Percentiles rank a stretch among this genome's conserved stretches.
Conservation (phyloP, 2,113 vertebrate genomes). For the Alectura lathami region DNA sequence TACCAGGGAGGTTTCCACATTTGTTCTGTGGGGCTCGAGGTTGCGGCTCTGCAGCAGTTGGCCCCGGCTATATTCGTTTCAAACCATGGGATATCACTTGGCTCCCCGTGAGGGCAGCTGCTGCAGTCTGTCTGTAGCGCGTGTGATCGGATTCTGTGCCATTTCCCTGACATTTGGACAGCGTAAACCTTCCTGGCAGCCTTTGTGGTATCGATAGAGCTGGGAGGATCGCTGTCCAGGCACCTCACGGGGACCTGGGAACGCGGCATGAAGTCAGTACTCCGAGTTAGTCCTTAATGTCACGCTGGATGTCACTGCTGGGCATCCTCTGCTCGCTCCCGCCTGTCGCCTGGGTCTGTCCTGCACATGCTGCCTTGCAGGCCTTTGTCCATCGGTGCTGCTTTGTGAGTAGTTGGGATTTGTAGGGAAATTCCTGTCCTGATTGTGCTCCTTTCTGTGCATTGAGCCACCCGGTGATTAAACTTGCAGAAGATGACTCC, state of each 20-base stretch:
- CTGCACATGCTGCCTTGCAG: background rate
- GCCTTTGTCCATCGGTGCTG: background rate
- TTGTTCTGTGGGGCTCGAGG: background rate
- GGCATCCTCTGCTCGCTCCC: background rate
- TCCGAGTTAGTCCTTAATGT: background rate
- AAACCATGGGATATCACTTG: constrained; percentile 34
- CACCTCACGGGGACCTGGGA: background rate
- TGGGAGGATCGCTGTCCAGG: background rate
- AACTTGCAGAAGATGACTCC: background rate
- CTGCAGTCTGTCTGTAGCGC: background rate
- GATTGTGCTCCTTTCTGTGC: background rate
- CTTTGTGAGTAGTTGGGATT: background rate
- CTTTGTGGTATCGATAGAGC: background rate
- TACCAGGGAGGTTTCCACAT: background rate
- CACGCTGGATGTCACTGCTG: fast-evolving
- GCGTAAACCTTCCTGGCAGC: constrained; percentile 7
- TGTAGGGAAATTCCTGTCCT: background rate
- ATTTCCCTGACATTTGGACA: constrained; percentile 39
- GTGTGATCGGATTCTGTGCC: constrained; percentile 21
- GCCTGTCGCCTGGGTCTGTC: background rate
- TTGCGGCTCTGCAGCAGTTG: background rate
- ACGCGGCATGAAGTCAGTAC: background rate
- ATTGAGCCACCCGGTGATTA: background rate
- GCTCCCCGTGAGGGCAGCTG: constrained; percentile 55
- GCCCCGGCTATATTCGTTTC: background rate